Evolutionary conservation across 2,113 vertebrate genomes (phyloP), one percentile per base, ranked within the genome.

Genomic region (Sorex araneus): DNA sequence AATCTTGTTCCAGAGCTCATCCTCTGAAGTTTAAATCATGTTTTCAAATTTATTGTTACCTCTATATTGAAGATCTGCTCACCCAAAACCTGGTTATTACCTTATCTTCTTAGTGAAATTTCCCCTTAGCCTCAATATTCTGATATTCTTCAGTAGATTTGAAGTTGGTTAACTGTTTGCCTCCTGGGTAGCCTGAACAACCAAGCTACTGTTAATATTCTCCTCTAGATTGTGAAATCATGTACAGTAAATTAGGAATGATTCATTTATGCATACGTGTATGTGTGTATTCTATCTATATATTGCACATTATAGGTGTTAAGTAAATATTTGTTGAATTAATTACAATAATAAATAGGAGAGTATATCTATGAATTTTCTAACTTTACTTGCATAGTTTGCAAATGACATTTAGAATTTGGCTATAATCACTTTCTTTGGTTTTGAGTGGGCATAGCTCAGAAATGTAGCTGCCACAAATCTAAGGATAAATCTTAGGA

Each of bases 301-400:
- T 21, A 21, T 64, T 4, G 21, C 30, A 10, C 13, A 43, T 13
- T n/a, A 32, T 32, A n/a, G 30, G 11, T 23, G 8, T 69, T 50
- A 71, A 84, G 30, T 64, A 76, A 89, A 40, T 74, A 87, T 57
- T 64, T 90, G 23, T 50, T 78, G 40, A 85, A 60, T 75, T 7
- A 63, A 40, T 74, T 47, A 69, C 43, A 66, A 10, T 30, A 60
- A 43, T 40, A 64, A 74, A 78, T 57, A 87, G 12, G 45, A 88
- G 12, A 23, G 23, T 64, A 73, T 23, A 34, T 79, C 69, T 77
- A 2, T 79, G 34, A n/a, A 40, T 19, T 74, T 3, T 27, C n/a
- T 6, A 2, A 11, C 0, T 73, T 85, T 8, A 36, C 69, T 71
- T 18, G 54, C 13, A 80, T 10, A 11, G 43, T 1, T 40, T 70